phyloP scores from a whole-genome alignment of 2,797 vertebrate genomes.

The Melanotaenia trifasciata region DNA sequence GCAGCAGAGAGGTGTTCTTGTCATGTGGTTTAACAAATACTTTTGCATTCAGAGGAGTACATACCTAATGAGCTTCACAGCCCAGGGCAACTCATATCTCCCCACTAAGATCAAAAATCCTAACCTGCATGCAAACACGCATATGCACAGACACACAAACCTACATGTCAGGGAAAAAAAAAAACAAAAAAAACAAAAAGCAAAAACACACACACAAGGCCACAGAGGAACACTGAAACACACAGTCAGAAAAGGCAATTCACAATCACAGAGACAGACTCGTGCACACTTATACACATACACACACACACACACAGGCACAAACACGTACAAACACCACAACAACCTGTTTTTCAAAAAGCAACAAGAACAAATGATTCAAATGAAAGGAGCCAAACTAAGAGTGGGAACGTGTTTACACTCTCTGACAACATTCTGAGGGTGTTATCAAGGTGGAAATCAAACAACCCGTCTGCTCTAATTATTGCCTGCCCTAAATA shows the following conservation, averaged over 20 bases:
- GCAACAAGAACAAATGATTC: constrained; percentile 79
- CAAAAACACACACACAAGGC: constrained; percentile 3
- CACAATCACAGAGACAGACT: constrained; percentile 30
- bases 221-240: constrained; percentile 42
- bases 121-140: constrained; percentile 65
- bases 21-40: constrained; percentile 88
- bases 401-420: constrained; percentile 76
- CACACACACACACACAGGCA: constrained; percentile 18
- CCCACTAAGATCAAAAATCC: constrained; percentile 82
- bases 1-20: constrained; percentile 84
- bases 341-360: constrained; percentile 78
- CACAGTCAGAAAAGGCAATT: constrained; percentile 40
- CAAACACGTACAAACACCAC: constrained; percentile 56
- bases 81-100: constrained; percentile 82
- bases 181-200: too few relatives aligned
- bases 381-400: constrained; percentile 79
- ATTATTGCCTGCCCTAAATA: constrained; percentile 82
- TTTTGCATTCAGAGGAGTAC: constrained; percentile 84
- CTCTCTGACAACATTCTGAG: constrained; percentile 78
- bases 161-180: constrained; percentile 32
- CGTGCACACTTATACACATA: constrained; percentile 9
- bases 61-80: constrained; percentile 85
- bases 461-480: constrained; percentile 80
- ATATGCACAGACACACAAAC: constrained; percentile 51
- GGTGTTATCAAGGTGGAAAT: constrained; percentile 82